Conservation (phyloP, 2,888 invertebrate genomes). For the Cerastoderma edule region DNA sequence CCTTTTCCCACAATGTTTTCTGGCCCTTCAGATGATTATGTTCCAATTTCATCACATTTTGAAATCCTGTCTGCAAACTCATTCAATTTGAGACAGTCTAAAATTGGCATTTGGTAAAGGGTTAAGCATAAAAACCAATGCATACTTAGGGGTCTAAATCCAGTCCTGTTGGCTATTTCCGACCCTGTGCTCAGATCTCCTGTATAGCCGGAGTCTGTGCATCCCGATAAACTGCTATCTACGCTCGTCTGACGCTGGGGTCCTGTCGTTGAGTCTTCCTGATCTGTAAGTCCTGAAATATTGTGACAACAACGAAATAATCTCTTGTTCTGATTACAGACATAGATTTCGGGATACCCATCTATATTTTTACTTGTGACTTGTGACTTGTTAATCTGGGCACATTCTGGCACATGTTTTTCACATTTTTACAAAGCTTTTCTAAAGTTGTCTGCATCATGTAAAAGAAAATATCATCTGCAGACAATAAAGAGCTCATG, state of each 20-base stretch:
- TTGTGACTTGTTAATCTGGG: neutral
- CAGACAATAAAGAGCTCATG: no score
- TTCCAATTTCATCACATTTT: no score
- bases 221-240: constrained; percentile 62
- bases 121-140: no score
- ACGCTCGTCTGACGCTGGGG: constrained; percentile 64
- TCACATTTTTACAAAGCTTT: no score
- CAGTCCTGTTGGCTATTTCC: constrained; percentile 51
- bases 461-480: neutral
- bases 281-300: constrained; percentile 7
- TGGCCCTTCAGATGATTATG: no score
- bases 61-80: no score
- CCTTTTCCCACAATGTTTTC: no score
- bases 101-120: no score
- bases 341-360: neutral
- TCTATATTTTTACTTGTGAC: neutral
- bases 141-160: constrained; percentile 75
- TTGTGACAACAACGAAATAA: no score
- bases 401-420: neutral
- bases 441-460: no score
- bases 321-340: no score
- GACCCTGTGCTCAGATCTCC: constrained; percentile 41
- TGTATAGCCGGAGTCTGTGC: constrained; percentile 63
- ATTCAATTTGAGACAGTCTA: no score
- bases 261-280: constrained; percentile 10